Evolutionary conservation across 2,113 vertebrate genomes (phyloP), one percentile per base, ranked within the genome.

Genomic region (Hemiprocne comata): DNA sequence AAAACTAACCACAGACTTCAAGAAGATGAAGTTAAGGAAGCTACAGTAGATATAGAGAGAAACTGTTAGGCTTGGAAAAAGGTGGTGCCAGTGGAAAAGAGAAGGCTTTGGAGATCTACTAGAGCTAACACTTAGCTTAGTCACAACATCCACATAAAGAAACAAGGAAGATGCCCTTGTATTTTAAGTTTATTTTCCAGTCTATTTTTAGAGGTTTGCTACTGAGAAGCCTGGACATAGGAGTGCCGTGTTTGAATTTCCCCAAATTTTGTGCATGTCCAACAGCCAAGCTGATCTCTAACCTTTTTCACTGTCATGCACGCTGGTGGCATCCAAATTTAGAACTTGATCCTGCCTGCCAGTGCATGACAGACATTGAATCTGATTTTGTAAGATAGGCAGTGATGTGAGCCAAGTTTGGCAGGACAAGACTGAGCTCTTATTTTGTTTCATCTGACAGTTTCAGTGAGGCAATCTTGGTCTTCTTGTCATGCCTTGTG

Each of bases 391-490:
- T 94, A 89, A 96, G 94, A 95, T 54, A 92, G 88, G 83, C 90
- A 92, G 85, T 82, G 93, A 95, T 62, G 83, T 81, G 61, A 95
- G 93, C 92, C 92, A 90, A 84, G 90, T 87, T 95, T 97, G 88
- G 92, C 93, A 93, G 88, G 70, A 90, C 76, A 92, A 96, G 88
- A 92, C 90, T 10, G 44, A 90, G 54, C 73, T 86, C 90, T 94
- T 90, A 89, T 33, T 94, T 93, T 90, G 90, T 96, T 95, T 95
- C 74, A 95, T 92, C 94, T 92, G 93, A 93, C 95, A 93, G 92
- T 87, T 96, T 94, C 90, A 89, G 88, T 65, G 70, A 95, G 66
- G 90, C 83, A 95, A 28, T 89, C 93, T 85, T 9, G 54, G 76
- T 85, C 88, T 93, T 90, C 87, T 79, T 95, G 95, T 95, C 83